These are phyloP conservation scores for Eleutherodactylus coqui DNA, from an alignment of 2,797 vertebrate genomes.

Conservation along the genomic window DNA sequence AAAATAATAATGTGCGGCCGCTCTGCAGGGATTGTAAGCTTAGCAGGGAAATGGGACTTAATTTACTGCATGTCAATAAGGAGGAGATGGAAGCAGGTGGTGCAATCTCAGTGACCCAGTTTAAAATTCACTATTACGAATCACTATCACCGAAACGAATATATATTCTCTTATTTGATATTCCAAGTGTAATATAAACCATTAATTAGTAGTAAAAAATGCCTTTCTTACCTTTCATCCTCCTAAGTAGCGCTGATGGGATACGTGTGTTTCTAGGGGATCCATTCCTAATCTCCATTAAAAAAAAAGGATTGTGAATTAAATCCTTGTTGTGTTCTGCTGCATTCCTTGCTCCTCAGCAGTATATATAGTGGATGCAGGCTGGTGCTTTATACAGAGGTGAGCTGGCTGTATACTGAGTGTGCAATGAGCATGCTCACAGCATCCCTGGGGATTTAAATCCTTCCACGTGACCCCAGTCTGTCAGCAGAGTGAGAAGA, in stretches of 20 bases:
- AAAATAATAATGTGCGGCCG: not conserved
- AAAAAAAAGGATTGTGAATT: not conserved
- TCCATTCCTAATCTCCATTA: constrained; percentile 39
- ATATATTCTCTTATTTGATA: not conserved
- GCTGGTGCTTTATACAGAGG: constrained; percentile 50
- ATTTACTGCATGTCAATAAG: constrained; percentile 22
- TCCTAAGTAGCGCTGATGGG: constrained; percentile 7
- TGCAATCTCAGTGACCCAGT: constrained; percentile 13
- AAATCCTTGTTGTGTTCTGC: not conserved
- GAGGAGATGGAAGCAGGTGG: constrained; percentile 14
- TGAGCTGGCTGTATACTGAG: constrained; percentile 57
- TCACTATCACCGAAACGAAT: not conserved
- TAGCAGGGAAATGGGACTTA: constrained; percentile 36
- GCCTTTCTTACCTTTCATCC: constrained; percentile 44
- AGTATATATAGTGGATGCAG: constrained; percentile 42
- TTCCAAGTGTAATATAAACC: not conserved
- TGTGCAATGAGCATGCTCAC: constrained; percentile 82
- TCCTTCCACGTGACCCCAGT: constrained; percentile 82
- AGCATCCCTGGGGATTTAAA: constrained; percentile 81
- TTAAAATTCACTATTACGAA: not conserved
- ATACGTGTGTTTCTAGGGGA: not conserved
- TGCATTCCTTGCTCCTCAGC: not conserved
- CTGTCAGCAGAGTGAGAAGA: constrained; percentile 76
- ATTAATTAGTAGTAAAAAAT: not conserved
- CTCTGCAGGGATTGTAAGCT: constrained; percentile 1